Evolutionary conservation across 2,797 vertebrate species (phyloP).

Genomic region (Oreonectes daqikongensis): DNA sequence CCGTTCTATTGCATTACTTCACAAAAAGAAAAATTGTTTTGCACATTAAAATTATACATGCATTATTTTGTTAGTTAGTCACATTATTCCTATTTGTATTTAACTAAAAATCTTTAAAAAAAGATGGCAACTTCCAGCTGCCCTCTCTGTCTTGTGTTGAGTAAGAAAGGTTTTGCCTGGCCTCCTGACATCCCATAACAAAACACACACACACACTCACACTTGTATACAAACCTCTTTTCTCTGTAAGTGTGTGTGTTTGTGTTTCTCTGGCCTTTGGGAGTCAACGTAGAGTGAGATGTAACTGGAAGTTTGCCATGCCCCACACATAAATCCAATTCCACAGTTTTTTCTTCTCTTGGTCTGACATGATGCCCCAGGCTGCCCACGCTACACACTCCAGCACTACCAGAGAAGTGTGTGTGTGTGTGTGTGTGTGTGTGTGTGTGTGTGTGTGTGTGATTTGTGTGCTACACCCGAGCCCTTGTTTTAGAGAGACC

Average conservation of each 20-base stretch:
- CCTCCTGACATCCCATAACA: conserved; percentile 27
- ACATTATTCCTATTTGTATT: background rate
- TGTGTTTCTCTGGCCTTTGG: conserved; percentile 62
- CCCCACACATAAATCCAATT: conserved; percentile 58
- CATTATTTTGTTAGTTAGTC: background rate
- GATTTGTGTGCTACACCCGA: conserved; percentile 29
- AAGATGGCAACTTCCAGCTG: conserved; percentile 33
- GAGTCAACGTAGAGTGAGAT: conserved; percentile 48
- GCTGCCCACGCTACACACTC: conserved; percentile 74
- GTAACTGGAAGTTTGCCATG: conserved; percentile 52
- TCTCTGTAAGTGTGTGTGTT: conserved; percentile 49
- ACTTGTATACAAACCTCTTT: conserved; percentile 23
- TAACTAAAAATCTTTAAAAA: background rate
- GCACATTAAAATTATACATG: too few species aligned
- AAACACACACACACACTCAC: conserved; percentile 32
- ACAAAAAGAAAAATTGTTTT: too few species aligned
- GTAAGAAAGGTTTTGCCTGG: conserved; percentile 11
- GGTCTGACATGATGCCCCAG: conserved; percentile 74
- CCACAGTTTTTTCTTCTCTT: conserved; percentile 66
- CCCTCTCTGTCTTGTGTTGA: conserved; percentile 7
- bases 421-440: conserved; percentile 52
- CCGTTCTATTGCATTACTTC: too few species aligned
- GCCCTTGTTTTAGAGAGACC: conserved; percentile 50
- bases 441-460: conserved; percentile 51
- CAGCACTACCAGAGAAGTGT: conserved; percentile 69